Evolutionary conservation across 2,797 vertebrate genomes (phyloP), one percentile per base, ranked within the genome.

Genomic region (Rhinatrema bivittatum): DNA sequence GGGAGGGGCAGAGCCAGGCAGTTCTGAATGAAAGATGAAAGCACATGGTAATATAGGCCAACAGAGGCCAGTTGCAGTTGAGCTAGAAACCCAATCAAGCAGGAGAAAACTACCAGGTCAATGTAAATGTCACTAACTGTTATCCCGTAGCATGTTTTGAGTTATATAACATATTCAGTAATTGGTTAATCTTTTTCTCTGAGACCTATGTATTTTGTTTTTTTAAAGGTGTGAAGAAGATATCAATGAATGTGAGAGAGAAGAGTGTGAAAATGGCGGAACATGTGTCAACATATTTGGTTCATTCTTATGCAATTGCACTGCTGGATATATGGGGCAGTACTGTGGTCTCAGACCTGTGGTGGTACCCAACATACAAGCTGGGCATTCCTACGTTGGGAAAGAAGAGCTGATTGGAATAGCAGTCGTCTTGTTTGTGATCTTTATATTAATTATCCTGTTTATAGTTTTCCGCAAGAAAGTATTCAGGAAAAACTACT

Each of bases 401-500:
- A 93, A 94, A 53, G 95, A 98, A 71, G 95, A 98, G 68, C 71
- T 98, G 30, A 94, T 98, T 5, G 95, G 95, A 41, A 93, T 98
- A 13, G 86, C 91, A 0, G 88, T 86, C 7, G 93, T 98, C 14
- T 86, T 98, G 6, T 87, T 95, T 15, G 78, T 97, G 63, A 95
- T 98, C 57, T 79, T 94, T 42, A 34, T 81, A 23, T 78, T 98
- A 25, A 76, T 97, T 1, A 17, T 97, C 34, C 81, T 97, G 28
- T 98, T 98, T 50, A 75, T 95, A 2, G 83, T 90, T 19, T 93
- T 98, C 46, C 88, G 93, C 24, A 97, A 96, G 65, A 96, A 93
- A 46, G 91, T 98, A 20, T 98, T 98, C 76, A 84, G 88, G 49
- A 97, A 97, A 67, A 91, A 88, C 65, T 97, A 97, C 55, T 91